Conservation (phyloP, 2,797 vertebrate genomes). For the Gymnoscopelus microlampas region DNA sequence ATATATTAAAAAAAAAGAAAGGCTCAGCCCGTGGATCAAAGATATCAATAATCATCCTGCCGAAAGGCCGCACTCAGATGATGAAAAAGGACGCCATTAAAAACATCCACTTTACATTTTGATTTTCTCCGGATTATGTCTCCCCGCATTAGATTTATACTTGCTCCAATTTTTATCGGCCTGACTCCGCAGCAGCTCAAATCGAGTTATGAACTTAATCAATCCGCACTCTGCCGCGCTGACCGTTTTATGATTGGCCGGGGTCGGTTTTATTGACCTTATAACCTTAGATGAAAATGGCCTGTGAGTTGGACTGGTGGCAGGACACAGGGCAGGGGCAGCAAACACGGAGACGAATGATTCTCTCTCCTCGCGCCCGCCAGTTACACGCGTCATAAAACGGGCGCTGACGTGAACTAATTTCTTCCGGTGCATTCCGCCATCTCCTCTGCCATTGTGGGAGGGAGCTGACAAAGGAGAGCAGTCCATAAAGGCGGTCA, state of each 20-base stretch:
- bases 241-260: conserved; percentile 80
- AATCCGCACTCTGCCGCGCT: conserved; percentile 67
- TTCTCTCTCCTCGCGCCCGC: conserved; percentile 44
- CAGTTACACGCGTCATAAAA: conserved; percentile 75
- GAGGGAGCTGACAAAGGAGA: conserved; percentile 32
- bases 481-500: conserved; percentile 64
- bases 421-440: conserved; percentile 71
- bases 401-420: conserved; percentile 71
- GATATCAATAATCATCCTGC: conserved; percentile 66
- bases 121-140: conserved; percentile 77
- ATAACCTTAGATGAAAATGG: conserved; percentile 78
- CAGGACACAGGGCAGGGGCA: conserved; percentile 40
- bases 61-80: conserved; percentile 59
- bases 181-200: conserved; percentile 60
- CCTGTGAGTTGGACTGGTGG: conserved; percentile 52
- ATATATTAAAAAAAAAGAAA: conserved; percentile 3
- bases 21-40: conserved; percentile 44
- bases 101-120: conserved; percentile 78
- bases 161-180: conserved; percentile 75
- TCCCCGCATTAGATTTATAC: conserved; percentile 72
- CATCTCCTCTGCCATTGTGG: conserved; percentile 50
- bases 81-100: conserved; percentile 73
- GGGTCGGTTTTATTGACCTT: conserved; percentile 82
- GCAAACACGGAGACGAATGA: conserved; percentile 45
- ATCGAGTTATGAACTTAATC: conserved; percentile 82